Evolutionary conservation across 2,113 vertebrate species (phyloP).

Genomic region (Oxygymnocypris stewartii): DNA sequence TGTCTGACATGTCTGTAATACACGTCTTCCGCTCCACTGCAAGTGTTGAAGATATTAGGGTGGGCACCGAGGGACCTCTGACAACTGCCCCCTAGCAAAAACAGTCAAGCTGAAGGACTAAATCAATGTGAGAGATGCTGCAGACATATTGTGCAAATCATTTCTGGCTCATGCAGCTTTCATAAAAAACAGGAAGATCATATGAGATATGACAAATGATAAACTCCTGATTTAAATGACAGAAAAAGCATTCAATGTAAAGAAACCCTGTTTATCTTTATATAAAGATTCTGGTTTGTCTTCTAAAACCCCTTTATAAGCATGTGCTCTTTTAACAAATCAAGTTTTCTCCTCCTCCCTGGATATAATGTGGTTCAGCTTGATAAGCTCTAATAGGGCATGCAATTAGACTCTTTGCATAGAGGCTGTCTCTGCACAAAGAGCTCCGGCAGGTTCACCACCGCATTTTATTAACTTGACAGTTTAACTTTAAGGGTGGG

Average conservation of each 20-base stretch:
- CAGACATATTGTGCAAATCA: slow-evolving; percentile 67
- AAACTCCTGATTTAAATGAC: slow-evolving; percentile 31
- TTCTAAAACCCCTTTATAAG: slow-evolving; percentile 3
- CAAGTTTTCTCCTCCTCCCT: slow-evolving; percentile 38
- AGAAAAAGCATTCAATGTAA: slow-evolving; percentile 1
- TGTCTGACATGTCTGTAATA: slow-evolving; percentile 69
- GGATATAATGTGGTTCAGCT: slow-evolving; percentile 68
- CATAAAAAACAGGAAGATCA: slow-evolving; percentile 61
- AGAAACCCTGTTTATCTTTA: background rate
- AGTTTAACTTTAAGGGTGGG: slow-evolving; percentile 62
- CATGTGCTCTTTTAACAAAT: slow-evolving; percentile 15
- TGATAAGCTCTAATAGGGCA: slow-evolving; percentile 75
- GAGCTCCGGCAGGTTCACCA: slow-evolving; percentile 69
- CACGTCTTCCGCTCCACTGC: slow-evolving; percentile 67
- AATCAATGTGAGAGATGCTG: slow-evolving; percentile 62
- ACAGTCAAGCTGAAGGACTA: slow-evolving; percentile 66
- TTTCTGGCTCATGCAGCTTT: slow-evolving; percentile 67
- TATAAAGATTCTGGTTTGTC: background rate
- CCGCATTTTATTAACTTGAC: slow-evolving; percentile 74
- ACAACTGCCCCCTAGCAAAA: slow-evolving; percentile 58
- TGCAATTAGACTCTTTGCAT: slow-evolving; percentile 77
- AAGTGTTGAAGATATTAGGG: slow-evolving; percentile 68
- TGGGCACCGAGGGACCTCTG: slow-evolving; percentile 60
- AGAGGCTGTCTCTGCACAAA: slow-evolving; percentile 69
- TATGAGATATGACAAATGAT: slow-evolving; percentile 30